phyloP scores from a whole-genome alignment of 2,113 vertebrate species.

The Rhombomys opimus region DNA sequence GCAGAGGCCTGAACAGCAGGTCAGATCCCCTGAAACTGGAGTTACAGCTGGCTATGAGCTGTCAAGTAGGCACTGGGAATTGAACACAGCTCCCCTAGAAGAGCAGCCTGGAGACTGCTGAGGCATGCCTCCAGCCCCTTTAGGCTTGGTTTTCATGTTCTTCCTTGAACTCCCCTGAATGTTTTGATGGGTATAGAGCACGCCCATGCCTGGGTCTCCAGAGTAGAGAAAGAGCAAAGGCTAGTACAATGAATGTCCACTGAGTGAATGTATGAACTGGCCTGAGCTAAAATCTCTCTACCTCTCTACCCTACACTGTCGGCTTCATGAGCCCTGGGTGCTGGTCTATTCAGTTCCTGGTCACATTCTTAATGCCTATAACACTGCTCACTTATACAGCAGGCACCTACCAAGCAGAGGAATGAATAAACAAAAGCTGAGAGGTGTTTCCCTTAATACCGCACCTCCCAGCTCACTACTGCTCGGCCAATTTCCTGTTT shows the following conservation, averaged over 20 bases:
- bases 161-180: too few species aligned
- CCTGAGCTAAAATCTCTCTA: neutral
- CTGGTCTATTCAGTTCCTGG: neutral
- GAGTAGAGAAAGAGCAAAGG: neutral
- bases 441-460: neutral
- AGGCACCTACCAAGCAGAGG: neutral
- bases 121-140: neutral
- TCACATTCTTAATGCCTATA: neutral
- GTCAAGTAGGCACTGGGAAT: neutral
- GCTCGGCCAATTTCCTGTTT: neutral
- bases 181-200: neutral
- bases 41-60: neutral
- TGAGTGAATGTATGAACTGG: neutral
- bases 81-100: neutral
- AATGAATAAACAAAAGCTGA: rapidly evolving
- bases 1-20: neutral
- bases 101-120: neutral
- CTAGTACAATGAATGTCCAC: neutral
- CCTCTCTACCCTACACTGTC: neutral
- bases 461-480: neutral
- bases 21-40: too few species aligned
- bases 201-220: neutral
- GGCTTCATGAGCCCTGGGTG: neutral
- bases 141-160: neutral
- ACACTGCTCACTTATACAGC: neutral